Evolutionary conservation across 2,113 vertebrate genomes (phyloP).

Genomic region (Catharus bicknelli): DNA sequence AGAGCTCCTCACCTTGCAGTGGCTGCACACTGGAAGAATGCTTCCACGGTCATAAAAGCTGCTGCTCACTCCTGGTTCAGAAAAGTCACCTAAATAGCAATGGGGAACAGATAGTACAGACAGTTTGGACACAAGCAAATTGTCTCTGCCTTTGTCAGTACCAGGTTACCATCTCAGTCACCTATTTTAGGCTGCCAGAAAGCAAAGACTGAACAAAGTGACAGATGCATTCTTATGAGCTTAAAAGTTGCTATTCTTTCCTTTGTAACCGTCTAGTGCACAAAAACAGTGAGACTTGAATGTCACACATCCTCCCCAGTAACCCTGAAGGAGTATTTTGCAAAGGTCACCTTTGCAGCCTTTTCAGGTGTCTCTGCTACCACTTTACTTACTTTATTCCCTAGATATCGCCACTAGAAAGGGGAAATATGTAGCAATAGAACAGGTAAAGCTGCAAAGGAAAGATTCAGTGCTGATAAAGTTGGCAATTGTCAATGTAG

Average conservation of each 20-base stretch:
- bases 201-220: conserved; percentile 4
- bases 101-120: not conserved
- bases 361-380: not conserved
- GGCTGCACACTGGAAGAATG: not conserved
- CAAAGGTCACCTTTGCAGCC: not conserved
- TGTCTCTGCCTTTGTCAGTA: not conserved
- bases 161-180: not conserved
- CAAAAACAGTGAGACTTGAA: conserved; percentile 20
- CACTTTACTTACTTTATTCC: not conserved
- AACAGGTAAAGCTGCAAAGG: not conserved
- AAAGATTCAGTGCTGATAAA: not conserved
- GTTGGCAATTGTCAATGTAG: not conserved
- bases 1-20: not conserved
- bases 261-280: not conserved
- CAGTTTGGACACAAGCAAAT: not conserved
- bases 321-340: conserved; percentile 35
- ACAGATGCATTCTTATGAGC: not conserved
- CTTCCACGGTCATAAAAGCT: not conserved
- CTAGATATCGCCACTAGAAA: not conserved
- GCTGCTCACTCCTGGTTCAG: not conserved
- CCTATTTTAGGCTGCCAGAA: not conserved
- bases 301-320: not conserved
- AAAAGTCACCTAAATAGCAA: not conserved
- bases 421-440: not conserved
- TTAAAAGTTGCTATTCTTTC: conserved; percentile 31